A percentile compares a stretch with the other conserved stretches of the same genome.
Evolutionary conservation across 37 sponge, comb jelly and placozoan genomes (phyloP).

Genomic region (Beroe ovata): DNA sequence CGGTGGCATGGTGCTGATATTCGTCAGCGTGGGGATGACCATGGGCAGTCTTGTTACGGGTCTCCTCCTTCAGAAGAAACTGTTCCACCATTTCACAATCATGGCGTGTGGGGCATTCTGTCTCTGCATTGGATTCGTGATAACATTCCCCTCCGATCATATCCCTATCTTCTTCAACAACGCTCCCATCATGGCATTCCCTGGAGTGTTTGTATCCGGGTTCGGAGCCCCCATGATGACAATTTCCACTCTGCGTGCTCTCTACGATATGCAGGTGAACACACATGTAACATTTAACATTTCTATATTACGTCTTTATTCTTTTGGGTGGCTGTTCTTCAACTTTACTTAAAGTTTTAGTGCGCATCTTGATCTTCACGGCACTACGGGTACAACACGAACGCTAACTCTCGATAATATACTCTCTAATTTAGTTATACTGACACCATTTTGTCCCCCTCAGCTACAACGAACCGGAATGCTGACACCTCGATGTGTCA

Average conservation of each 20-base stretch:
- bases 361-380: no score
- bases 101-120: slow-evolving; percentile 13
- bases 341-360: no score
- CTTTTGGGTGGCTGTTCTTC: no score
- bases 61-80: slow-evolving; percentile 16
- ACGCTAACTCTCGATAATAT: no score
- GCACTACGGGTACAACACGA: no score
- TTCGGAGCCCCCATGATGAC: not conserved
- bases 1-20: slow-evolving; percentile 2
- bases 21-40: not conserved
- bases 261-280: slow-evolving; percentile 46
- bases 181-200: slow-evolving; percentile 12
- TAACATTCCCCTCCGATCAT: not conserved
- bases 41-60: not conserved
- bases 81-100: not conserved
- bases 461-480: no score
- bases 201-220: slow-evolving; percentile 9
- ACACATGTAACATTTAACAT: no score
- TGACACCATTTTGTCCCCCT: no score
- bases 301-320: no score
- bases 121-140: not conserved
- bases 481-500: no score
- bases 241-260: not conserved
- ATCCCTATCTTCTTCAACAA: not conserved
- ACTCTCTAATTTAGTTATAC: no score